Base-by-base conservation (phyloP, 2,113 vertebrate genomes). In the Alligator sinensis region DNA sequence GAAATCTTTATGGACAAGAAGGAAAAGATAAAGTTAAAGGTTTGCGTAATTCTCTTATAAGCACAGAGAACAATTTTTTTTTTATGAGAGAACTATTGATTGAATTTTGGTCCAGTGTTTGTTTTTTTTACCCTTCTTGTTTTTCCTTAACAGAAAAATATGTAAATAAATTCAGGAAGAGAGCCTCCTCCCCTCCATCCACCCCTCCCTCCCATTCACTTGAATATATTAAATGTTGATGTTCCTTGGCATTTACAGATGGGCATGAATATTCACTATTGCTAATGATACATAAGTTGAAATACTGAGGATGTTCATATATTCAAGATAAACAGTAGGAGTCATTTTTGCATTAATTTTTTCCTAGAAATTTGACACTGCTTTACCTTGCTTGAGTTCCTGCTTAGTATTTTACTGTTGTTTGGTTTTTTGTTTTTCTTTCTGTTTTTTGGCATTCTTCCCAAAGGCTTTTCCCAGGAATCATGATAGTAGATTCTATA, bases 391-490 rank as follows among this genome's bases (percentile, higher is more conserved):
- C 47, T 47, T 47, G 47, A 47, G 47, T 47, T 47, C 47, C 47
- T 47, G 47, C 47, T 3, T 28, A 58, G 27, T 17, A 8, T 55
- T 4, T 25, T 59, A 62, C n/a, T 68, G 22, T 1, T 34, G 22
- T 27, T 30, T 17, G 10, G 5, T 58, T 34, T 22, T n/a, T 6
- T 3, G 3, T 54, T 63, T 59, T 22, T 10, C 16, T 15, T 30
- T 77, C 11, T 28, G 0, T 58, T 3, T 47, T 24, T 57, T 64
- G 28, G 2, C 14, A 27, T 61, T 85, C 38, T 77, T 54, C 22
- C n/a, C 77, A 87, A 47, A 1, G 6, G 0, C 24, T 68, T 47
- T 76, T 14, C 0, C 30, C 0, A 59, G 62, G 70, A 70, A 25
- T 55, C 34, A 2, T 9, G 61, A 0, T 0, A 6, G 5, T 15